phyloP scores from a whole-genome alignment of 2,113 vertebrate species.

The Thinocorus orbignyianus region DNA sequence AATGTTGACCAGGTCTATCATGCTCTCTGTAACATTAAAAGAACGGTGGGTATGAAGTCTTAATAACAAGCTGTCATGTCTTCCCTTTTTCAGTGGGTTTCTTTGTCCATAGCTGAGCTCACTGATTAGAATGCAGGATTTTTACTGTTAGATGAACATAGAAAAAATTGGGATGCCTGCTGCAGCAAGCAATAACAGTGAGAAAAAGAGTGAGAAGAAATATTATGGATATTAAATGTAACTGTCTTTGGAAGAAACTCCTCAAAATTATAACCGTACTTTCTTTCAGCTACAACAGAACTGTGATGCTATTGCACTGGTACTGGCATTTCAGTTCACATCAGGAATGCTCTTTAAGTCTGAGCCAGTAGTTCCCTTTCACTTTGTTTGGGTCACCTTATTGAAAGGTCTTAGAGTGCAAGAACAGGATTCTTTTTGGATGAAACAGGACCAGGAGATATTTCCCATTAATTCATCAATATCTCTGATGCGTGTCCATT shows the following conservation, averaged over 20 bases:
- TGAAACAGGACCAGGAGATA: not conserved
- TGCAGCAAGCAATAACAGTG: not conserved
- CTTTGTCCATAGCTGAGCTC: not conserved
- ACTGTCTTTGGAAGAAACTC: not conserved
- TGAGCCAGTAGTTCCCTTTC: not conserved
- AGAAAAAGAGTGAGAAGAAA: not conserved
- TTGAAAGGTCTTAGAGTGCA: not conserved
- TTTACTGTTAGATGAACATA: not conserved
- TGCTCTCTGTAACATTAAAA: not conserved
- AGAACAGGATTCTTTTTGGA: not conserved
- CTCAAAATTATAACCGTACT: not conserved
- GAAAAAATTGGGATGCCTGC: not conserved
- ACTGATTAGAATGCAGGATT: not conserved
- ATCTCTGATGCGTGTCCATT: not conserved
- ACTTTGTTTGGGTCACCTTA: not conserved
- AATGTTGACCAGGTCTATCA: not conserved
- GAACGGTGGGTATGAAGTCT: not conserved
- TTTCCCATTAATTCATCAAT: not conserved
- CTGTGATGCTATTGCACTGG: not conserved
- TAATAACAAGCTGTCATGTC: not conserved
- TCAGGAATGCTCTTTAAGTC: not conserved
- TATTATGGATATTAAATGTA: not conserved
- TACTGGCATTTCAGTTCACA: not conserved
- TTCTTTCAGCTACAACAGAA: not conserved
- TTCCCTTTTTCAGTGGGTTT: not conserved